phyloP scores from a whole-genome alignment of 2,113 vertebrate species.

The Glaucidium brasilianum region DNA sequence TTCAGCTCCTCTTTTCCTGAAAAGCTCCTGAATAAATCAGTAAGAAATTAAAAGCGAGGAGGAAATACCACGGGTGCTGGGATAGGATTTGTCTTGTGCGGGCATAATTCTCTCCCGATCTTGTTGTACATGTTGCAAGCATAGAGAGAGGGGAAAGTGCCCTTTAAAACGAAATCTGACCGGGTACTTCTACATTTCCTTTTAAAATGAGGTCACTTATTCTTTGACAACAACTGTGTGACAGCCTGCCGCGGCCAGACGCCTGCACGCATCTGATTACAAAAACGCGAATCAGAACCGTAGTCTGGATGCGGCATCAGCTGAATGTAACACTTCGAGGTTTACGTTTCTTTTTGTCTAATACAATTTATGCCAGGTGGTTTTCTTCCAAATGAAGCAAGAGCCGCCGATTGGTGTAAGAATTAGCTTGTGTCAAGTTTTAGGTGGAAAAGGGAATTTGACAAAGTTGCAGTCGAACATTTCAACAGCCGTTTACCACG shows the following conservation, averaged over 20 bases:
- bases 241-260: not conserved
- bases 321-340: not conserved
- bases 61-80: not conserved
- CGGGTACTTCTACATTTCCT: not conserved
- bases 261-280: not conserved
- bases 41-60: not conserved
- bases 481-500: conserved; percentile 33
- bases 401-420: not conserved
- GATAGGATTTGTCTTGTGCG: not conserved
- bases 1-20: not conserved
- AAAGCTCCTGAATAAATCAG: not conserved
- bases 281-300: rapidly evolving
- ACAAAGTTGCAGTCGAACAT: not conserved
- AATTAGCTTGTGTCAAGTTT: not conserved
- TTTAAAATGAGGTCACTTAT: not conserved
- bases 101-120: not conserved
- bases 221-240: not conserved
- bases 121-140: not conserved
- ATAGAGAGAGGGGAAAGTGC: rapidly evolving
- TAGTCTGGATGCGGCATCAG: not conserved
- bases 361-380: not conserved
- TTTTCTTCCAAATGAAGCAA: not conserved
- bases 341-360: not conserved
- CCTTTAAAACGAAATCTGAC: not conserved
- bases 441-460: not conserved